These are phyloP conservation scores for Odontothrips loti DNA, from an alignment of 2,888 invertebrate genomes.

Conservation along the genomic window DNA sequence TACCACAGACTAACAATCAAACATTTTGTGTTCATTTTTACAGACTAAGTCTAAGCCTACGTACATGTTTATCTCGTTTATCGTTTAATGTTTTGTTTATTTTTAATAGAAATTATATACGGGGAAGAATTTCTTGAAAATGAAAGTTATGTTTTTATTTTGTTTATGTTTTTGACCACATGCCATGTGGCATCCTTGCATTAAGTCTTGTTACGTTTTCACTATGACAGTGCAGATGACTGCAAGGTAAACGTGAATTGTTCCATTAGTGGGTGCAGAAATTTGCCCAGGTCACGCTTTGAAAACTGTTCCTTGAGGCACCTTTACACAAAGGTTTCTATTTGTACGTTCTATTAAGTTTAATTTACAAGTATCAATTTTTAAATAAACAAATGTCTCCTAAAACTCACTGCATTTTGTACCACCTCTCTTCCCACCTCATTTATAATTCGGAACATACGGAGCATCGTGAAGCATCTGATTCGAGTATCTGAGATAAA, in stretches of 20 bases:
- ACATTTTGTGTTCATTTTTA: conserved; percentile 25
- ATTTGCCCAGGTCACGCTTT: conserved; percentile 5
- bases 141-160: conserved; percentile 25
- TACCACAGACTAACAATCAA: conserved; percentile 25
- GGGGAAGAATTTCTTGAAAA: conserved; percentile 16
- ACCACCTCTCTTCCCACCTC: background rate
- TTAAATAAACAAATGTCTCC: conserved; percentile 23
- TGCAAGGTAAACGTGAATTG: conserved; percentile 4
- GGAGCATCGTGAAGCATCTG: background rate
- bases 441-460: background rate
- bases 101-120: conserved; percentile 27
- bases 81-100: conserved; percentile 27
- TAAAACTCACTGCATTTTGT: background rate
- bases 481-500: too few species aligned
- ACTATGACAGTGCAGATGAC: background rate
- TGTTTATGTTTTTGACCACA: conserved; percentile 13
- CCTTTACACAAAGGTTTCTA: conserved; percentile 13
- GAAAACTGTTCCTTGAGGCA: conserved; percentile 25
- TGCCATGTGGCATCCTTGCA: conserved; percentile 1
- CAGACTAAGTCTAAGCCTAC: conserved; percentile 26
- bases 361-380: conserved; percentile 25
- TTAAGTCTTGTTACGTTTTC: background rate
- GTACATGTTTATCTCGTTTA: conserved; percentile 26
- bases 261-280: background rate
- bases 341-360: conserved; percentile 23